Percentiles rank a stretch among this genome's conserved stretches.
These are phyloP conservation scores for Sesia bembeciformis DNA, from an alignment of 2,888 invertebrate genomes.

Conservation along the genomic window DNA sequence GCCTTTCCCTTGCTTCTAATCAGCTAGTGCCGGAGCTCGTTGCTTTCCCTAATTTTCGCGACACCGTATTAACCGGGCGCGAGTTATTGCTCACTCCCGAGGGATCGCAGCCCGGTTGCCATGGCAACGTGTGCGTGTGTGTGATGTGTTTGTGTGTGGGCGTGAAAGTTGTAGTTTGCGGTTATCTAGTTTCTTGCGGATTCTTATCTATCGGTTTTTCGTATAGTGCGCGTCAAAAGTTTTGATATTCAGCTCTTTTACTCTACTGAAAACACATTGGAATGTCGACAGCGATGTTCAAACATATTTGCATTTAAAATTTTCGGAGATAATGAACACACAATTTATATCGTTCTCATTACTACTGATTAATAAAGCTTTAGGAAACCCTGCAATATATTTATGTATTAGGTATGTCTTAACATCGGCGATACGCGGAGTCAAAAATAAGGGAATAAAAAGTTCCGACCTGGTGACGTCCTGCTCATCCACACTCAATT, in stretches of 20 bases:
- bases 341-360: no score
- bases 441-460: no score
- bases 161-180: slow-evolving; percentile 40
- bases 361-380: no score
- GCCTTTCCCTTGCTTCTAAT: slow-evolving; percentile 47
- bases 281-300: no score
- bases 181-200: slow-evolving; percentile 45
- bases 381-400: no score
- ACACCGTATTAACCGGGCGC: slow-evolving; percentile 59
- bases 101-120: slow-evolving; percentile 43
- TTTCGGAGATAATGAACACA: no score
- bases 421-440: no score
- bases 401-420: no score
- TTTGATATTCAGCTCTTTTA: slow-evolving; percentile 1
- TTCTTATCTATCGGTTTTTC: slow-evolving; percentile 31
- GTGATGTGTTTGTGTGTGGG: slow-evolving; percentile 36
- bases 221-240: slow-evolving; percentile 1
- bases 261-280: no score
- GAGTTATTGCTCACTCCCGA: slow-evolving; percentile 52
- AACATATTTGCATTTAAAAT: no score
- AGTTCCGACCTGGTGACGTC: no score
- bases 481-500: no score
- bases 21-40: slow-evolving; percentile 46
- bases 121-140: slow-evolving; percentile 39
- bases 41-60: slow-evolving; percentile 61